Base-by-base conservation (phyloP, 2,888 invertebrate species). In the Asteroscopus sphinx region DNA sequence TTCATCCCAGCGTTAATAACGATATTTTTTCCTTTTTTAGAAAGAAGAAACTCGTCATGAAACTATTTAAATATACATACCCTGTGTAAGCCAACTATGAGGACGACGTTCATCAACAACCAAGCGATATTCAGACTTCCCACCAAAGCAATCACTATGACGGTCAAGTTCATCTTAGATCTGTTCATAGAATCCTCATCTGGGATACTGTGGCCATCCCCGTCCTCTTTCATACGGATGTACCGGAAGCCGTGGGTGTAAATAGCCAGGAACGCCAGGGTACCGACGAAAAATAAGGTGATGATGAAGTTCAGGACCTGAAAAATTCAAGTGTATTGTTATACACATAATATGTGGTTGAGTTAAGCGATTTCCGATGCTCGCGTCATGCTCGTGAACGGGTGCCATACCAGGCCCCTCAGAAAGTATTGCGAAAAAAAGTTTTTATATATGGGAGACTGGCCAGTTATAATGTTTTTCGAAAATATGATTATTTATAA, bases 221-320 rank as follows among this genome's bases (percentile, higher is more conserved):
- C 45, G 5, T 30, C 40, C 9, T 40, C 12, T 13, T 56, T 76
- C 17, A 53, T 13, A 8, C 32, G 47, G 0, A 67, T 40, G 15
- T 76, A 67, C 8, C 63, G 60, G 39, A 76, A 75, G 1, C 76
- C 76, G 9, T 72, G 73, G 0, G 73, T 73, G 15, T 76, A 73
- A 32, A 56, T 39, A 11, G 63, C 76, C 51, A 72, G 21, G 17
- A 72, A 67, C 12, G 47, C 52, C 12, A 76, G 17, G 7, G 60
- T 73, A 0, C 68, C 63, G 11, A 64, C 17, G 35, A 46, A 72
- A 36, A 71, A 76, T 13, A 73, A 21, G 1, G 73, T 62, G 5
- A 76, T 58, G 3, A 68, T 0, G 13, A 73, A 57, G 52, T 73
- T 73, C 12, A 72, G 17, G 13, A 67, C 1, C 73, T 73, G 47